These are phyloP conservation scores for Discoglossus pictus DNA, from an alignment of 2,797 vertebrate genomes.

Conservation along the genomic window DNA sequence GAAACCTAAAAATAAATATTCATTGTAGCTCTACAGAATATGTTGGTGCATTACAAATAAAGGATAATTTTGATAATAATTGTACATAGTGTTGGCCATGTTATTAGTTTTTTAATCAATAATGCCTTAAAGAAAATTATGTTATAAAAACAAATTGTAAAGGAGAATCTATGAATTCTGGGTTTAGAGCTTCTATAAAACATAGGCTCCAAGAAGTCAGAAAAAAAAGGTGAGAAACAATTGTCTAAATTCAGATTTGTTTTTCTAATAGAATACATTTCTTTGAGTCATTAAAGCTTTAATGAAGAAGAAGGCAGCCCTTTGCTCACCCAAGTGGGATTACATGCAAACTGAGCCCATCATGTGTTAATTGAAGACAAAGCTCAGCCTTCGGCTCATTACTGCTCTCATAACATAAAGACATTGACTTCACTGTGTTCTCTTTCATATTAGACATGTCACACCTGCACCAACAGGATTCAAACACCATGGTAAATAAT, in stretches of 20 bases:
- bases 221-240: slow-evolving; percentile 1
- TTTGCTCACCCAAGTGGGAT: slow-evolving; percentile 52
- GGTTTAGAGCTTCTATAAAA: slow-evolving; percentile 18
- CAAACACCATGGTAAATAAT: not conserved
- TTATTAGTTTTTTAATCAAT: no score
- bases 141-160: no score
- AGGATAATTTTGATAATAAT: no score
- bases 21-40: no score
- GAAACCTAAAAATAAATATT: no score
- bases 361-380: slow-evolving; percentile 47
- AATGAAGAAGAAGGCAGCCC: slow-evolving; percentile 48
- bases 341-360: slow-evolving; percentile 45
- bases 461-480: slow-evolving; percentile 16
- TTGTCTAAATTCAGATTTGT: slow-evolving; percentile 6
- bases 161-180: no score
- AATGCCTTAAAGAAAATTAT: no score
- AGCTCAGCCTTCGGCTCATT: slow-evolving; percentile 54
- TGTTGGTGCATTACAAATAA: no score
- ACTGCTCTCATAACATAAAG: slow-evolving; percentile 31
- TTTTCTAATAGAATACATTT: slow-evolving; percentile 20
- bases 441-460: slow-evolving; percentile 2
- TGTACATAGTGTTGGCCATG: no score
- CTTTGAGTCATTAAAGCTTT: slow-evolving; percentile 46
- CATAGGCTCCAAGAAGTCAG: not conserved
- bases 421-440: slow-evolving; percentile 30